Base-by-base conservation (phyloP, 2,888 invertebrate species). In the Chrysolina oricalcia region DNA sequence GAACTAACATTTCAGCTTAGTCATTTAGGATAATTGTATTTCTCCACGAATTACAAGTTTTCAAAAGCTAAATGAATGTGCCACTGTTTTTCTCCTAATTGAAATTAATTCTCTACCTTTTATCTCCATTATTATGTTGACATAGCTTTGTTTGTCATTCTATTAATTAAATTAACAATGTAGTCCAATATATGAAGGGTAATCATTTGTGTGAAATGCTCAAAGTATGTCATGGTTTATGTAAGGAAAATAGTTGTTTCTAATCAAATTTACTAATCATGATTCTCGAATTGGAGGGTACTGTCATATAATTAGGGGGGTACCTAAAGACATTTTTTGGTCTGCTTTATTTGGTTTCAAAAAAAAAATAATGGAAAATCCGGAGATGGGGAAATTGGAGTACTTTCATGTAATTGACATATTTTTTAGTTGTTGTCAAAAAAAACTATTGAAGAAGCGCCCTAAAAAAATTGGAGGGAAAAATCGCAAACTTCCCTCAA, bases 111-210 rank as follows among this genome's bases (percentile, higher is more conserved):
- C 50, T n/a, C 9, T 50, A 50, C n/a, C 63, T 68, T 74, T 74
- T 69, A 74, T 70, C 74, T 69, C 69, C 48, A 74, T 74, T 74
- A 70, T 68, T 70, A 56, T 74, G 70, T 74, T 74, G 63, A 74
- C 74, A 70, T 74, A 64, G 69, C 65, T 64, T 74, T 70, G 74
- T 74, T 64, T 69, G 50, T 43, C 27, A 64, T 63, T 64, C 70
- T 64, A 64, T 63, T 74, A 65, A 65, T 70, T 65, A 59, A 74
- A 65, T 70, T 65, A 70, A 69, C 70, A 74, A 70, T 23, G 59
- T 65, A 65, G 50, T 11, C 62, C 15, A 63, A 73, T 56, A 15
- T 10, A 50, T 50, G 15, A 15, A 50, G 10, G 1, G 15, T 50
- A 17, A 50, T 50, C 50, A 50, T 50, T n/a, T 50, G n/a, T 6